Conservation (phyloP, 2,888 invertebrate species). For the Archips crataeganus region DNA sequence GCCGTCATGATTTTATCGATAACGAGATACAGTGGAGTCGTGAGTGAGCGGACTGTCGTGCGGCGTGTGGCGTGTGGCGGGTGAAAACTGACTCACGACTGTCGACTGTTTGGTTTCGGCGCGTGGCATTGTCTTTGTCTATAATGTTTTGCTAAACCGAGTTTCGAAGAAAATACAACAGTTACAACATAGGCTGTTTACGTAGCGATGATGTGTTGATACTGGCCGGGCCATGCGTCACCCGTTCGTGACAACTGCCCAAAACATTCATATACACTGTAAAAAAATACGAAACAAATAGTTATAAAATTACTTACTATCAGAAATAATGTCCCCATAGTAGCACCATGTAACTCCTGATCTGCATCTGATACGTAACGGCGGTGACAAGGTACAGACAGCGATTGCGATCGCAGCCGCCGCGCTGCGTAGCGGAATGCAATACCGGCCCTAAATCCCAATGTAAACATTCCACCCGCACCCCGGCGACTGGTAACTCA, state of each 20-base stretch:
- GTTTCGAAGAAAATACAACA: slow-evolving; percentile 69
- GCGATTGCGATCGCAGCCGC: slow-evolving; percentile 10
- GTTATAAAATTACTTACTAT: too few species aligned
- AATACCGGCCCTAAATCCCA: slow-evolving; percentile 74
- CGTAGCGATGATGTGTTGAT: slow-evolving; percentile 59
- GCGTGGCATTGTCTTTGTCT: slow-evolving; percentile 81
- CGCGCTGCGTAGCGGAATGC: slow-evolving; percentile 71
- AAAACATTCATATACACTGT: not conserved
- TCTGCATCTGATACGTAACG: slow-evolving; percentile 6
- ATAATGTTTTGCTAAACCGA: slow-evolving; percentile 74
- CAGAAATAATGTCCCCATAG: not conserved
- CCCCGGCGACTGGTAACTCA: slow-evolving; percentile 66
- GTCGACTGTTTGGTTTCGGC: slow-evolving; percentile 76
- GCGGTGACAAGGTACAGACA: not conserved
- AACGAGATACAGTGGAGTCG: slow-evolving; percentile 32
- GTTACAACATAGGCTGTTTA: slow-evolving; percentile 65
- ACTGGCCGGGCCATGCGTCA: slow-evolving; percentile 31
- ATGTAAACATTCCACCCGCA: slow-evolving; percentile 77
- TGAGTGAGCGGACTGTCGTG: slow-evolving; percentile 30
- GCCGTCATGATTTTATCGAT: slow-evolving; percentile 37
- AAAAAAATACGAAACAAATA: slow-evolving; percentile 3
- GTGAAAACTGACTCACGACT: slow-evolving; percentile 63
- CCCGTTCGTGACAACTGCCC: slow-evolving; percentile 3
- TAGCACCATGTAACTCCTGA: not conserved
- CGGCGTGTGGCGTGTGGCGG: slow-evolving; percentile 19